Evolutionary conservation across 1,140 invertebrate genomes (phyloP).

Genomic region (Drosophila prosaltans): DNA sequence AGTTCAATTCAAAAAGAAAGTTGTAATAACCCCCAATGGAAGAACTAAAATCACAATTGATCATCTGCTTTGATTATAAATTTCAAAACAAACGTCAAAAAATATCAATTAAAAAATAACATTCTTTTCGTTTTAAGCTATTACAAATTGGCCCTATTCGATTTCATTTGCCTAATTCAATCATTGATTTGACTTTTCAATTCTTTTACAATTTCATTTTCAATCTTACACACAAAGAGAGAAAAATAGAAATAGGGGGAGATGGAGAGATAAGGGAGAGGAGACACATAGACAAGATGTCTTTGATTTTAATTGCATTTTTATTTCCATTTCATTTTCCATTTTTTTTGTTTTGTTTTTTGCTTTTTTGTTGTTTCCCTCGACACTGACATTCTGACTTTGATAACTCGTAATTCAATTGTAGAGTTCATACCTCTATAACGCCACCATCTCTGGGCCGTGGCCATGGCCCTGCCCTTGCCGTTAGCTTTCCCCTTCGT

Average conservation of each 20-base stretch:
- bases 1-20: no score
- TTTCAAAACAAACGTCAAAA: no score
- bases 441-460: background rate
- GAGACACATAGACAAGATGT: background rate
- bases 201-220: background rate
- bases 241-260: no score
- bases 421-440: slow-evolving; percentile 12
- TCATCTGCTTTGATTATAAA: no score
- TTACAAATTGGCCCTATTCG: background rate
- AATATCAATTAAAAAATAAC: no score
- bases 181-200: slow-evolving; percentile 8
- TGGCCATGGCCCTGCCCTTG: slow-evolving; percentile 17
- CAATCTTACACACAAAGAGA: no score
- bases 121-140: no score
- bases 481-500: background rate
- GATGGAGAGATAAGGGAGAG: background rate
- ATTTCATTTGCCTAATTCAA: background rate
- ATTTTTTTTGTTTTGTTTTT: background rate
- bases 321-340: slow-evolving; percentile 7
- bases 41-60: no score
- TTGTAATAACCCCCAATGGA: no score
- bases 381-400: slow-evolving; percentile 22
- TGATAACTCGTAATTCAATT: slow-evolving; percentile 22
- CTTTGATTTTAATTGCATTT: slow-evolving; percentile 24
- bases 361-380: background rate